These are phyloP conservation scores for Cryptosula pallasiana DNA, from an alignment of 2,888 invertebrate species.

Conservation along the genomic window DNA sequence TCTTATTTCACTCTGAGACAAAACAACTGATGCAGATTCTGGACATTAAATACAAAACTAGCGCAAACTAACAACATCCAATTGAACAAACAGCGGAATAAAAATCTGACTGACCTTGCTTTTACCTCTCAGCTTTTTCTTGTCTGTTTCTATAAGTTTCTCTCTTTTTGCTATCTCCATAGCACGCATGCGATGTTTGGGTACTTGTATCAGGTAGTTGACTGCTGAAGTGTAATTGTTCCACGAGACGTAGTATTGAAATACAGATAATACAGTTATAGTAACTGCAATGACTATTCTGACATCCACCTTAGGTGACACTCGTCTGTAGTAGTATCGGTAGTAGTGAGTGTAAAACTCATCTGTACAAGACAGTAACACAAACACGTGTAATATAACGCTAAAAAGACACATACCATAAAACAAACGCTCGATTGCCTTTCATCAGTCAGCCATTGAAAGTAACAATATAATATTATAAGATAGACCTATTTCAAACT, in stretches of 20 bases:
- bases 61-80: too few species aligned
- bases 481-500: too few species aligned
- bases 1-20: conserved; percentile 57
- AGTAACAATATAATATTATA: too few species aligned
- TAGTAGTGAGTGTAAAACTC: conserved; percentile 87
- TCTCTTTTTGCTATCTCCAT: conserved; percentile 61
- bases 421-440: too few species aligned
- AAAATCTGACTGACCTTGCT: conserved; percentile 31
- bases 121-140: conserved; percentile 38
- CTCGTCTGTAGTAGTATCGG: conserved; percentile 77
- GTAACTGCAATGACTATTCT: conserved; percentile 78
- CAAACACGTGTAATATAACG: too few species aligned
- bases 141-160: conserved; percentile 56
- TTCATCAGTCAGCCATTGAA: too few species aligned
- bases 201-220: conserved; percentile 76
- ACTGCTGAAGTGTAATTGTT: conserved; percentile 71
- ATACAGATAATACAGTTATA: conserved; percentile 73
- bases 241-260: conserved; percentile 56
- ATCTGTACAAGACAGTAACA: too few species aligned
- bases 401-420: too few species aligned
- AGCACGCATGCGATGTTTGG: conserved; percentile 73
- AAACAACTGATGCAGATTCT: too few species aligned
- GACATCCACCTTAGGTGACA: conserved; percentile 87
- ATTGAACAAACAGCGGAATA: background rate
- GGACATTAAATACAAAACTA: too few species aligned